Conservation (phyloP, 1,140 invertebrate genomes). For the Drosophila lacteicornis region DNA sequence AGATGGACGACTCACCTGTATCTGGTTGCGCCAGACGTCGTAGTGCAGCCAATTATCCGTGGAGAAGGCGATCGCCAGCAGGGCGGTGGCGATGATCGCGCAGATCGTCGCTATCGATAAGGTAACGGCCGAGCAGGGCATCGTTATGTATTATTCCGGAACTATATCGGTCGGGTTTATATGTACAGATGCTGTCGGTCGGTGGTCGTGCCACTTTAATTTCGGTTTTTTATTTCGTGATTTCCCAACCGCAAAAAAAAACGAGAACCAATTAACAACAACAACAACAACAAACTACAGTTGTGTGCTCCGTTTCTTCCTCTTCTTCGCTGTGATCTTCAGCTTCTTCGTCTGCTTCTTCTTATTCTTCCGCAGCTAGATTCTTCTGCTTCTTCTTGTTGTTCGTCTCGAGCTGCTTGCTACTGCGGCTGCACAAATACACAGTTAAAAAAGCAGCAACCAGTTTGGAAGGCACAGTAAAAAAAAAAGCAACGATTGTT, state of each 20-base stretch:
- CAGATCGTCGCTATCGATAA: slow-evolving; percentile 97
- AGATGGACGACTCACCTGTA: slow-evolving; percentile 89
- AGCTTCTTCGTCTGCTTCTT: slow-evolving; percentile 15
- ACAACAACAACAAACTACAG: slow-evolving; percentile 50
- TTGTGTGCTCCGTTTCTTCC: slow-evolving; percentile 42
- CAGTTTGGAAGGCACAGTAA: slow-evolving; percentile 70
- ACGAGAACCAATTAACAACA: slow-evolving; percentile 13
- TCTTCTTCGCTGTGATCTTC: slow-evolving; percentile 36
- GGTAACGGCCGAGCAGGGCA: slow-evolving; percentile 97
- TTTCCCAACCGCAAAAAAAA: slow-evolving; percentile 50
- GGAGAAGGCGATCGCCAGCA: slow-evolving; percentile 96
- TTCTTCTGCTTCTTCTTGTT: slow-evolving; percentile 44
- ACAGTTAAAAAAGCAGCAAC: slow-evolving; percentile 55
- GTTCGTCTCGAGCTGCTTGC: slow-evolving; percentile 46
- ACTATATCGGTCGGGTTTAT: slow-evolving; percentile 17
- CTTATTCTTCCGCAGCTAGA: slow-evolving; percentile 36
- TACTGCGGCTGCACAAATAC: slow-evolving; percentile 55
- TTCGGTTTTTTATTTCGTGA: slow-evolving; percentile 29
- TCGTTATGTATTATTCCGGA: slow-evolving; percentile 81
- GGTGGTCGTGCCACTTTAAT: slow-evolving; percentile 10
- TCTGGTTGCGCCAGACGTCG: slow-evolving; percentile 94
- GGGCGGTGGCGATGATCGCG: slow-evolving; percentile 95
- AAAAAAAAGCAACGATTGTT: slow-evolving; percentile 70
- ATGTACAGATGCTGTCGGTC: background rate
- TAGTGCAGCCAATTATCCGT: slow-evolving; percentile 98